phyloP scores from a whole-genome alignment of 2,113 vertebrate genomes.

The Sinosuthora webbiana region DNA sequence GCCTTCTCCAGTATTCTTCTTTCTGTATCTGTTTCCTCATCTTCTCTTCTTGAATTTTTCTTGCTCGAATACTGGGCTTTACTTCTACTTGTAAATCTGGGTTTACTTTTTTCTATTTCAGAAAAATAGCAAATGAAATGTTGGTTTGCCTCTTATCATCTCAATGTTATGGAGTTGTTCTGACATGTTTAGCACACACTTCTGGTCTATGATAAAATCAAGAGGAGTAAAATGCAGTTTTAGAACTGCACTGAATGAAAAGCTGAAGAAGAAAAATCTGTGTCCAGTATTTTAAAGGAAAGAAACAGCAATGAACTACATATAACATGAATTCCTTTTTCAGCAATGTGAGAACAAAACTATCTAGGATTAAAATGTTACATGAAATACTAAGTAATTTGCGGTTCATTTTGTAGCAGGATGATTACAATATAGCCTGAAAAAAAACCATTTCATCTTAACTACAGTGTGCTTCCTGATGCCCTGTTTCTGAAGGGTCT shows the following conservation, averaged over 20 bases:
- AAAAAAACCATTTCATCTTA: neutral
- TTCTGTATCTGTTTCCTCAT: no score
- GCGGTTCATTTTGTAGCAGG: neutral
- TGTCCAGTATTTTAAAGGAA: neutral
- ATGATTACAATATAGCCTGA: neutral
- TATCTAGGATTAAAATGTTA: neutral
- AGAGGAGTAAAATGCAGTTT: neutral
- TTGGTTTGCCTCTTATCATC: neutral
- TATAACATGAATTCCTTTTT: neutral
- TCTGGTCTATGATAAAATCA: neutral
- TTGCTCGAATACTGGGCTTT: constrained; percentile 93
- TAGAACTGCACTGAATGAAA: neutral
- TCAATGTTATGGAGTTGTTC: neutral
- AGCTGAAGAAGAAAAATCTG: neutral
- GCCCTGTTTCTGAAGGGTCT: neutral
- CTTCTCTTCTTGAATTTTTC: constrained; percentile 67
- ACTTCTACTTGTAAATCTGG: constrained; percentile 98
- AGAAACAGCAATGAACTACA: neutral
- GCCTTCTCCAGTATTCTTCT: no score
- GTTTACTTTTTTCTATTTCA: constrained; percentile 94
- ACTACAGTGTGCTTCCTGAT: neutral
- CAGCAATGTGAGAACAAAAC: neutral
- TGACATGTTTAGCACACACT: neutral
- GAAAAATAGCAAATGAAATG: neutral
- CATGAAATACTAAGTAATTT: neutral